Conservation (phyloP, 2,113 vertebrate genomes). For the Psittacula cyanocephala region DNA sequence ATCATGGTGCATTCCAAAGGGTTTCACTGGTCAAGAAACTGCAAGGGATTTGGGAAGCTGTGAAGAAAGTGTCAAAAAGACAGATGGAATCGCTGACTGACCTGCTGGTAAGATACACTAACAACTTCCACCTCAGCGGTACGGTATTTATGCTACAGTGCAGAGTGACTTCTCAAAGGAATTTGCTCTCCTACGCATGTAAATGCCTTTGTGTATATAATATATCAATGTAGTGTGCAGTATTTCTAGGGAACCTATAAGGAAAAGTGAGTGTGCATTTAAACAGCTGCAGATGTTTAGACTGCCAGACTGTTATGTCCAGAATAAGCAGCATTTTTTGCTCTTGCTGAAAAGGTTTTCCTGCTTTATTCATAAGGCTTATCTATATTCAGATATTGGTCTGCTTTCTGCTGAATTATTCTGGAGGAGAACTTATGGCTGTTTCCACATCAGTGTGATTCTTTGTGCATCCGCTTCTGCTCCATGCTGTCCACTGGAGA, state of each 20-base stretch:
- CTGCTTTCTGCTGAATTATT: not conserved
- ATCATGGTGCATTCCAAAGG: not conserved
- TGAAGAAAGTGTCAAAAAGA: slow-evolving; percentile 60
- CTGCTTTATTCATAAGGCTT: not conserved
- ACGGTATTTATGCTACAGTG: not conserved
- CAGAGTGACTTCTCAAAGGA: slow-evolving; percentile 15
- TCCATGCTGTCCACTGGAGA: not conserved
- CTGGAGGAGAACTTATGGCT: not conserved
- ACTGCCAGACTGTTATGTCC: not conserved
- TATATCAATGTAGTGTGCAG: not conserved
- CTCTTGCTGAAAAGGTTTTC: not conserved
- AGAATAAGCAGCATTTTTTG: not conserved
- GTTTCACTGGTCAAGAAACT: not conserved
- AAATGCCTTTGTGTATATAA: slow-evolving; percentile 26
- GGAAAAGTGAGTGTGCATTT: slow-evolving; percentile 1
- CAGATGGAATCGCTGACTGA: slow-evolving; percentile 27
- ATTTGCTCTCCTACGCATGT: not conserved
- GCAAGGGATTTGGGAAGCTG: not conserved
- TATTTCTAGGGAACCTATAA: not conserved
- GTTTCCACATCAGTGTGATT: not conserved
- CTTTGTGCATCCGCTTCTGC: not conserved
- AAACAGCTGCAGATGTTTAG: slow-evolving; percentile 11
- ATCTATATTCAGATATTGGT: not conserved
- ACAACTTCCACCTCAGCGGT: slow-evolving; percentile 24
- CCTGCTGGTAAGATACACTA: slow-evolving; percentile 15